These are phyloP conservation scores for Diachasmimorpha longicaudata DNA, from an alignment of 1,140 invertebrate genomes.

Conservation along the genomic window DNA sequence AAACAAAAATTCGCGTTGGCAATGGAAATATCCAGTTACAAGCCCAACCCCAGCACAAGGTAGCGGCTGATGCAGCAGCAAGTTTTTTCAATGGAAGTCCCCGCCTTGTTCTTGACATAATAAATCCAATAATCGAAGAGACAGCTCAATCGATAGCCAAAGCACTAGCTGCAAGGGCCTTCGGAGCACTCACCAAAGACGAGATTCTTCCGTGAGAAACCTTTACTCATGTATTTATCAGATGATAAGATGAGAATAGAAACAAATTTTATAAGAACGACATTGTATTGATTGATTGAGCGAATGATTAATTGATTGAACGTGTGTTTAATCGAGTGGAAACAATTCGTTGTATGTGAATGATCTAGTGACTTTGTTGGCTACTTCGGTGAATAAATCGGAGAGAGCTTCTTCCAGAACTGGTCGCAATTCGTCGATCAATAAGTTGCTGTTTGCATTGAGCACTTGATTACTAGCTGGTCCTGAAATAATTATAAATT, in stretches of 20 bases:
- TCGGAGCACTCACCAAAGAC: conserved; percentile 64
- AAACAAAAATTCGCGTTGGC: conserved; percentile 68
- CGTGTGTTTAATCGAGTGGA: conserved; percentile 54
- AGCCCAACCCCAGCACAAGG: conserved; percentile 49
- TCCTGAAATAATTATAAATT: conserved; percentile 37
- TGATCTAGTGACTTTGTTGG: conserved; percentile 71
- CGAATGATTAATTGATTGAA: not conserved
- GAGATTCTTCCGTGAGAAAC: conserved; percentile 60
- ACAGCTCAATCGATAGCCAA: conserved; percentile 67
- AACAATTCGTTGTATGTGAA: conserved; percentile 76
- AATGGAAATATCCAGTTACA: conserved; percentile 66
- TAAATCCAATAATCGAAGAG: conserved; percentile 75
- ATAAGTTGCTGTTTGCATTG: conserved; percentile 69
- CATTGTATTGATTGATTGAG: not conserved
- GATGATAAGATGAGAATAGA: not conserved
- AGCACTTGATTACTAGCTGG: conserved; percentile 56
- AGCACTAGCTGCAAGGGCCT: conserved; percentile 67
- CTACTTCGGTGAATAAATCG: conserved; percentile 71
- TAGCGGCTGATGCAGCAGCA: conserved; percentile 66
- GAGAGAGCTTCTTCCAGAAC: conserved; percentile 68
- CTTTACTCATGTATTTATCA: too few species aligned
- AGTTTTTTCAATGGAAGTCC: conserved; percentile 76
- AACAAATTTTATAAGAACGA: not conserved
- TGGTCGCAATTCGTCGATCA: conserved; percentile 71
- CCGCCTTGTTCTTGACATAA: conserved; percentile 70